Evolutionary conservation across 2,888 invertebrate species (phyloP), one percentile per base, ranked within the genome.

Genomic region (Andrena dorsata): DNA sequence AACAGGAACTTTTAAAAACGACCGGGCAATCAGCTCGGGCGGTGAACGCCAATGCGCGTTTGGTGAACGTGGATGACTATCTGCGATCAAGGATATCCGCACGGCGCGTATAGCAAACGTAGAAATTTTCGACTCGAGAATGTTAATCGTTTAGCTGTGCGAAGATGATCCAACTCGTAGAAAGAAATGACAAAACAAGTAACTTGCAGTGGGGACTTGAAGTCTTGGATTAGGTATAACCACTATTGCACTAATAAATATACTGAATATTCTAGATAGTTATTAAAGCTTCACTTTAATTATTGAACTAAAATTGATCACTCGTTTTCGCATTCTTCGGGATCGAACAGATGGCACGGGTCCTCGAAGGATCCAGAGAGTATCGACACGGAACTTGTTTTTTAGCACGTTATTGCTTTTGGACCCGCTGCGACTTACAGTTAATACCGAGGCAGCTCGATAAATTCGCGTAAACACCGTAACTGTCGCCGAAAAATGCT

Each of bases 401-500:
- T 87, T 88, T 53, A 16, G 13, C n/a, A 16, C 3, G 20, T 66
- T 51, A 3, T 56, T 56, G n/a, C 10, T 41, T 35, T n/a, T 49
- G 16, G 63, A 73, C 28, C 73, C 71, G 72, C 41, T 60, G 78
- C 71, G 63, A 75, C 86, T 86, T 84, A 78, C 84, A 69, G 83
- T 85, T 86, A 87, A 86, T 84, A 85, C 70, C 72, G 70, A 65
- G 81, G 73, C 74, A 75, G 66, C 51, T 73, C 80, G 81, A 86
- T 90, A 88, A 90, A 89, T 89, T 90, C 53, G 70, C 78, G 71
- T 70, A 70, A 83, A 85, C 69, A 75, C 64, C 56, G 65, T 73
- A 61, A 69, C 65, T 53, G 72, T 76, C 56, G 16, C 53, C 35
- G 30, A 68, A 81, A 75, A 74, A 69, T 49, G 56, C 58, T 83